These are phyloP conservation scores for Oscheius sp. DNA, from an alignment of 2,888 invertebrate species.

Conservation along the genomic window DNA sequence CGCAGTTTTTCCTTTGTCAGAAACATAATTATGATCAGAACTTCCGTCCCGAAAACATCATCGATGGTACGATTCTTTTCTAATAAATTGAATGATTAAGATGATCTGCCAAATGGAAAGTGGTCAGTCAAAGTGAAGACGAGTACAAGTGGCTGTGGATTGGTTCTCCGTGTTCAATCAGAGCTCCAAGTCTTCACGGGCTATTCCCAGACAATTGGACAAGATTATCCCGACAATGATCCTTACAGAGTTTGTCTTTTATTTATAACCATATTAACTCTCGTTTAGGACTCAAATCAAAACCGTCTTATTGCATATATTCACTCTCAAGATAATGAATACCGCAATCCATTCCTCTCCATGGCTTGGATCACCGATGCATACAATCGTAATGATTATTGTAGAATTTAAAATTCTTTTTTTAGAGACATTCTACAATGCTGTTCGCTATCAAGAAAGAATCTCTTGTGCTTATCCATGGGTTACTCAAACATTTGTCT, in stretches of 20 bases:
- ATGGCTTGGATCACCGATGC: constrained; percentile 45
- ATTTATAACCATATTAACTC: no score
- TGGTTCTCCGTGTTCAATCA: constrained; percentile 54
- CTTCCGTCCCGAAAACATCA: constrained; percentile 35
- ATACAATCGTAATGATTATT: constrained; percentile 29
- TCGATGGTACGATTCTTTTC: constrained; percentile 34
- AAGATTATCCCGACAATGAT: constrained; percentile 44
- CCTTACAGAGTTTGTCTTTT: constrained; percentile 34
- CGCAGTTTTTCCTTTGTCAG: constrained; percentile 50
- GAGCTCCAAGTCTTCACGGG: constrained; percentile 53
- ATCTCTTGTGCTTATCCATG: constrained; percentile 47
- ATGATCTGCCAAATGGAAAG: constrained; percentile 52
- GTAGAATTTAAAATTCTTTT: no score
- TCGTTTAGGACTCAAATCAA: constrained; percentile 31
- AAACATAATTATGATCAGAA: constrained; percentile 51
- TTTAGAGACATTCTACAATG: constrained; percentile 48
- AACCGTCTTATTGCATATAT: constrained; percentile 54
- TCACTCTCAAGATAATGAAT: constrained; percentile 37
- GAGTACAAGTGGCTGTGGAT: constrained; percentile 15
- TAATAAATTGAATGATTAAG: constrained; percentile 20
- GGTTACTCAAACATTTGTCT: constrained; percentile 54
- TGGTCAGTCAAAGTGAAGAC: constrained; percentile 48
- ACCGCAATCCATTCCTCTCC: constrained; percentile 42
- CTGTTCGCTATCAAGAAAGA: constrained; percentile 47
- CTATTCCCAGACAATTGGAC: constrained; percentile 38